Percentiles rank a stretch among this genome's conserved stretches.
These are phyloP conservation scores for Lobophora halterata DNA, from an alignment of 2,888 invertebrate species.

Conservation along the genomic window DNA sequence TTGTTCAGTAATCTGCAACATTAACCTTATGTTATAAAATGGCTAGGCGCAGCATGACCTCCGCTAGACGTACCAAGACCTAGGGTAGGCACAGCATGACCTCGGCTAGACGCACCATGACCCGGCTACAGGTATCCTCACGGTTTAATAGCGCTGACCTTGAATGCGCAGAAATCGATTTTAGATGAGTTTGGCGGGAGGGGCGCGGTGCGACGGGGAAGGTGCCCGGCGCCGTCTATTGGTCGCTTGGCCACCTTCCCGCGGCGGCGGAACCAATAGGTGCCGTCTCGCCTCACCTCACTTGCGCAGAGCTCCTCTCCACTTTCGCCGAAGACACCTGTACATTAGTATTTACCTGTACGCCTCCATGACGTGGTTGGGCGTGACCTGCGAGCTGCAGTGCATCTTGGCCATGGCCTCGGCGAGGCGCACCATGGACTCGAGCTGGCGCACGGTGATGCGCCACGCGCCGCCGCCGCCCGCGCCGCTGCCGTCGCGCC, in stretches of 20 bases:
- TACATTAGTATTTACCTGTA: constrained; percentile 49
- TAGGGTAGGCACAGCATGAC: not conserved
- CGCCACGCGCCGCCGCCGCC: constrained; percentile 88
- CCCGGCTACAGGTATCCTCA: too few relatives aligned
- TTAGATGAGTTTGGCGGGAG: too few relatives aligned
- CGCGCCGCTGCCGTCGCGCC: constrained; percentile 86
- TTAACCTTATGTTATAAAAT: not conserved
- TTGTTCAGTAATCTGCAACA: constrained; percentile 89
- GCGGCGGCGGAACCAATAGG: too few relatives aligned
- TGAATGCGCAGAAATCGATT: too few relatives aligned
- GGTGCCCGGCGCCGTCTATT: too few relatives aligned
- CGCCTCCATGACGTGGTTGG: constrained; percentile 92
- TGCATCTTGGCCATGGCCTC: constrained; percentile 98
- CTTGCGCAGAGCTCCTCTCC: too few relatives aligned
- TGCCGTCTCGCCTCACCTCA: too few relatives aligned
- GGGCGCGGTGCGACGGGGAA: too few relatives aligned
- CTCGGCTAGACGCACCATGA: constrained; percentile 1
- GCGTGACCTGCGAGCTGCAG: constrained; percentile 93
- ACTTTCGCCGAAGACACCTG: too few relatives aligned
- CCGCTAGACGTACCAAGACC: not conserved
- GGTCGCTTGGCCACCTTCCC: too few relatives aligned
- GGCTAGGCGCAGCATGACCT: not conserved
- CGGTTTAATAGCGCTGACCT: too few relatives aligned
- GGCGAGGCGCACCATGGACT: constrained; percentile 93
- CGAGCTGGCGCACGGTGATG: constrained; percentile 95